A percentile compares a stretch with the other conserved stretches of the same genome.
phyloP scores from a whole-genome alignment of 2,113 vertebrate genomes.

The Glareola pratincola region DNA sequence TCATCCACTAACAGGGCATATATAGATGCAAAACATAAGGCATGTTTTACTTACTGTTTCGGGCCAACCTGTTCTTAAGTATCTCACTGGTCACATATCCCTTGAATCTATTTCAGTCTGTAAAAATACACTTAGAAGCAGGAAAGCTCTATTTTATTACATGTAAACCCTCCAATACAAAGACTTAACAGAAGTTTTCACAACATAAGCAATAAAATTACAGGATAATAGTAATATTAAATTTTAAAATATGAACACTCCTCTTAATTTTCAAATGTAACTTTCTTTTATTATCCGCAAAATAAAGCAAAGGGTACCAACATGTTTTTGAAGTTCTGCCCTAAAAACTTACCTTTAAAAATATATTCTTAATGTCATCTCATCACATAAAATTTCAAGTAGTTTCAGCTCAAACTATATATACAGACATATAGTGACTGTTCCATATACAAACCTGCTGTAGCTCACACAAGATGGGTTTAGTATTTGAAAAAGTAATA shows the following conservation, averaged over 20 bases:
- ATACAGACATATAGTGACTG: background rate
- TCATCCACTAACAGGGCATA: background rate
- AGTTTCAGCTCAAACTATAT: background rate
- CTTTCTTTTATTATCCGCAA: background rate
- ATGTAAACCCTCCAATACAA: conserved; percentile 42
- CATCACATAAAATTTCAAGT: background rate
- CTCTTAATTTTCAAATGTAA: background rate
- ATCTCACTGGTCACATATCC: background rate
- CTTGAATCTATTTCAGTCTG: background rate
- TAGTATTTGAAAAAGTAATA: background rate
- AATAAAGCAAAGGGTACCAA: background rate
- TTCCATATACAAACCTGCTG: background rate
- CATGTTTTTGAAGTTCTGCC: background rate
- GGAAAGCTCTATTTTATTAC: conserved; percentile 60
- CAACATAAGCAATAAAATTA: conserved; percentile 50
- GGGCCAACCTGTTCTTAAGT: background rate
- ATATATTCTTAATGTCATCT: conserved; percentile 1
- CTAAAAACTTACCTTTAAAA: conserved; percentile 1
- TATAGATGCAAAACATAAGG: background rate
- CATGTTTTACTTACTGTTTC: background rate
- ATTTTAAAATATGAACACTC: conserved; percentile 31
- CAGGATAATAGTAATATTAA: background rate
- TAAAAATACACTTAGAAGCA: conserved; percentile 26
- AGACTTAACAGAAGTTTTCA: conserved; percentile 49
- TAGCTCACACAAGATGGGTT: background rate